These are phyloP conservation scores for Xylocampa areola DNA, from an alignment of 2,888 invertebrate species.

Conservation along the genomic window DNA sequence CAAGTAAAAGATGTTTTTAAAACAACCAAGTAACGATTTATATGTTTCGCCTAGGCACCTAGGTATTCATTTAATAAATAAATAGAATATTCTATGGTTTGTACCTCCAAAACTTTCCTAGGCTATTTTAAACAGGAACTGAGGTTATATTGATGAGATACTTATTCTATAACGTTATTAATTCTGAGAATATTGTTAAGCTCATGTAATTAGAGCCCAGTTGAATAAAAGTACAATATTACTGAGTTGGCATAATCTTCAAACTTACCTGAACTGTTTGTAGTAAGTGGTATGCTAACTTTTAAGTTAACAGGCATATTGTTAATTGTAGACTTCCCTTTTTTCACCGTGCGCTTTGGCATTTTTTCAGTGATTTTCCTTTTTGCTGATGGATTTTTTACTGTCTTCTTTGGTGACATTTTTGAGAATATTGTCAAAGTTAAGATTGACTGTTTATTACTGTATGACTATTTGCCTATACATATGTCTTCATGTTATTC, in stretches of 20 bases:
- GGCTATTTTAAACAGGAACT: too few relatives aligned
- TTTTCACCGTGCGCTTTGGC: conserved; percentile 27
- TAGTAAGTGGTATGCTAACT: conserved; percentile 55
- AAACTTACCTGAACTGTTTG: conserved; percentile 43
- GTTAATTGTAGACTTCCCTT: conserved; percentile 55
- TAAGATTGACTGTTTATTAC: not conserved
- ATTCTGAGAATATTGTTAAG: conserved; percentile 2
- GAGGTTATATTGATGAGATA: too few relatives aligned
- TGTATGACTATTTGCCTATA: not conserved
- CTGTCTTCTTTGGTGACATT: conserved; percentile 55
- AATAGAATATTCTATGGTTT: too few relatives aligned
- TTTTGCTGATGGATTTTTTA: conserved; percentile 30
- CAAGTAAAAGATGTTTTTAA: too few relatives aligned
- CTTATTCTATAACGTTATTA: too few relatives aligned
- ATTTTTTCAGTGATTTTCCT: conserved; percentile 27
- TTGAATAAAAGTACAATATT: conserved; percentile 5
- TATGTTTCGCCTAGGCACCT: too few relatives aligned
- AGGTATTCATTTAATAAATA: too few relatives aligned
- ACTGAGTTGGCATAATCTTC: conserved; percentile 26
- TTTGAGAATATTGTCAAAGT: conserved; percentile 5
- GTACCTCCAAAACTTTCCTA: too few relatives aligned
- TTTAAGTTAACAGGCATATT: conserved; percentile 61
- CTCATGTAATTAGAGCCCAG: conserved; percentile 11
- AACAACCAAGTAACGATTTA: too few relatives aligned
- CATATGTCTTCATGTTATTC: not conserved